Percentiles rank a stretch among this genome's conserved stretches.
Evolutionary conservation across 2,113 vertebrate species (phyloP).

Genomic region (Ptychochromis oligacanthus): DNA sequence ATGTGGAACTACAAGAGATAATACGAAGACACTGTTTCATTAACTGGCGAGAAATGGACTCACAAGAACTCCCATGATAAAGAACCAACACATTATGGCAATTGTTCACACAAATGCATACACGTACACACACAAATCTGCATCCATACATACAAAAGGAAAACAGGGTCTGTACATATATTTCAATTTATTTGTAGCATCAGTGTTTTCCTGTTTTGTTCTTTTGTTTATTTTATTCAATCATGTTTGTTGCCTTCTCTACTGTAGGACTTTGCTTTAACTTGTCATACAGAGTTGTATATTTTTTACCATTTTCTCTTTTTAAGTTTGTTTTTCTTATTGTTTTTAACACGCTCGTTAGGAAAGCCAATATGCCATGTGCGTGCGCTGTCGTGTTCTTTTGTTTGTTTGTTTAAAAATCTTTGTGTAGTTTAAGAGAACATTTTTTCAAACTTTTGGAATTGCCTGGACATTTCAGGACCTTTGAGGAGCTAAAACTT

Average conservation of each 20-base stretch:
- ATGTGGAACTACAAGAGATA: conserved; percentile 47
- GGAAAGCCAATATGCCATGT: conserved; percentile 79
- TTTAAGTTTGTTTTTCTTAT: conserved; percentile 27
- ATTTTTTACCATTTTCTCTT: conserved; percentile 81
- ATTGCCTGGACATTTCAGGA: conserved; percentile 88
- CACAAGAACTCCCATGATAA: conserved; percentile 45
- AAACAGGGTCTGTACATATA: conserved; percentile 99
- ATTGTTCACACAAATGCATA: conserved; percentile 51
- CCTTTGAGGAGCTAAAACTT: conserved; percentile 78
- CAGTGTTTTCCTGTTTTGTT: conserved; percentile 93
- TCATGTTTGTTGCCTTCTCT: conserved; percentile 86
- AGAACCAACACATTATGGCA: conserved; percentile 55
- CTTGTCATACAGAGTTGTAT: conserved; percentile 89
- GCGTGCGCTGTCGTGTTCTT: conserved; percentile 80
- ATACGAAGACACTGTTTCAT: conserved; percentile 48
- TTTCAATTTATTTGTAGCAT: conserved; percentile 98
- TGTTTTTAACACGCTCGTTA: conserved; percentile 77
- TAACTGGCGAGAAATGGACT: conserved; percentile 49
- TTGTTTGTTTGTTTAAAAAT: conserved; percentile 82
- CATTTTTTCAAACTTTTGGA: conserved; percentile 82
- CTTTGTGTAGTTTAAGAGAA: conserved; percentile 88
- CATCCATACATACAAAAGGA: conserved; percentile 84
- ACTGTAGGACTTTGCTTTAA: conserved; percentile 91
- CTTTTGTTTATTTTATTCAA: conserved; percentile 63
- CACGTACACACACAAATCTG: conserved; percentile 29